Base-by-base conservation (phyloP, 2,888 invertebrate genomes). In the Gymnocheta viridis region DNA sequence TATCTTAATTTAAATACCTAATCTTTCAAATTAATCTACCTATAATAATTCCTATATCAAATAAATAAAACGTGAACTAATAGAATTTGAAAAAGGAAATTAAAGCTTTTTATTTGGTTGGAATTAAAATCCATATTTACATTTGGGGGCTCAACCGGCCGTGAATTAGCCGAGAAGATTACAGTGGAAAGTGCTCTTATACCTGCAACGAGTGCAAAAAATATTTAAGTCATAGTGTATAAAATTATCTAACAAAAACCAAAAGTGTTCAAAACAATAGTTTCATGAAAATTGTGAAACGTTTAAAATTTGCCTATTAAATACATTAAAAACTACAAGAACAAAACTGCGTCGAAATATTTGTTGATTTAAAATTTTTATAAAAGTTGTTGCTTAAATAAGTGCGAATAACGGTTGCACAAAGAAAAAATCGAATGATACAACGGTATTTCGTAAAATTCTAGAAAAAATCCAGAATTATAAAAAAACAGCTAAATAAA, bases 71-170 rank as follows among this genome's bases (percentile, higher is more conserved):
- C 35, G 35, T 38, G 35, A 38, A 12, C 35, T 38, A 38, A 38
- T 38, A 38, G 35, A 38, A 12, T 3, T 38, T 10, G 1, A 38
- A 38, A 38, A 38, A 12, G 35, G 12, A 10, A 38, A 10, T 38
- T 2, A 38, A 38, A 10, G 2, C n/a, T n/a, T n/a, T 38, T 38
- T 12, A 38, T 38, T 38, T 38, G 35, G 10, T 38, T 10, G 10
- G 35, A 12, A 38, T 38, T 38, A 38, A 38, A 38, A 38, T 10
- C 9, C 35, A 38, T 38, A 38, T 58, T 58, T 58, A 58, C 35
- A 58, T 58, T 35, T 58, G 58, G 58, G 32, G 35, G 35, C 58
- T 35, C 58, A 58, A 58, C 35, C 58, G 35, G 17, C n/a, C 3
- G 9, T 58, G 32, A 58, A 32, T 32, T 58, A 32, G 4, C 9